Percentiles rank a stretch among this genome's conserved stretches.
Conservation (phyloP, 1,140 invertebrate genomes). For the Semibalanus balanoides region DNA sequence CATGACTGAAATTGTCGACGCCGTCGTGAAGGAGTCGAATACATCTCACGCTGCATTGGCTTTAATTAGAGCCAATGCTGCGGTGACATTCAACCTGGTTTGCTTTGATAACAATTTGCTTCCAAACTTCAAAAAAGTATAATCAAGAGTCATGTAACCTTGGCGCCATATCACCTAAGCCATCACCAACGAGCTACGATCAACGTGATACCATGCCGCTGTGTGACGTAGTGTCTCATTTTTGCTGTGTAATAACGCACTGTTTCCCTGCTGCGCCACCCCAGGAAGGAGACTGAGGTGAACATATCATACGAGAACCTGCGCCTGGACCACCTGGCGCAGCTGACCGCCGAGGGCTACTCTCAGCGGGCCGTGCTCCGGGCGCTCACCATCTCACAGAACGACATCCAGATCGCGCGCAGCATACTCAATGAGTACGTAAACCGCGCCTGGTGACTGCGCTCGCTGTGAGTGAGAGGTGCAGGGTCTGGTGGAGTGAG, state of each 20-base stretch:
- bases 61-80: too few relatives aligned
- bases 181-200: slow-evolving; percentile 18
- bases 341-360: slow-evolving; percentile 73
- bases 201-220: slow-evolving; percentile 21
- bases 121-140: too few relatives aligned
- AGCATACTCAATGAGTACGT: slow-evolving; percentile 87
- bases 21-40: too few relatives aligned
- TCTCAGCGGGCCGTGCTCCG: slow-evolving; percentile 75
- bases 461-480: too few relatives aligned
- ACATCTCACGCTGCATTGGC: too few relatives aligned
- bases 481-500: too few relatives aligned
- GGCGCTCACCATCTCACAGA: slow-evolving; percentile 75
- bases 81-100: too few relatives aligned
- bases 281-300: slow-evolving; percentile 18
- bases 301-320: slow-evolving; percentile 62
- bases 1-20: too few relatives aligned
- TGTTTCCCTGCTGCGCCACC: slow-evolving; percentile 10
- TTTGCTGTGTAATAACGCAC: background rate
- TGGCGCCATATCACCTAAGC: too few relatives aligned
- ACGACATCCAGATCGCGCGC: slow-evolving; percentile 86
- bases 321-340: slow-evolving; percentile 77
- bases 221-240: slow-evolving; percentile 7
- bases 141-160: too few relatives aligned
- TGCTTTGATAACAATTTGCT: too few relatives aligned
- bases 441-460: background rate